These are phyloP conservation scores for Brachionus plicatilis DNA, from an alignment of 1,140 invertebrate genomes.

Conservation along the genomic window DNA sequence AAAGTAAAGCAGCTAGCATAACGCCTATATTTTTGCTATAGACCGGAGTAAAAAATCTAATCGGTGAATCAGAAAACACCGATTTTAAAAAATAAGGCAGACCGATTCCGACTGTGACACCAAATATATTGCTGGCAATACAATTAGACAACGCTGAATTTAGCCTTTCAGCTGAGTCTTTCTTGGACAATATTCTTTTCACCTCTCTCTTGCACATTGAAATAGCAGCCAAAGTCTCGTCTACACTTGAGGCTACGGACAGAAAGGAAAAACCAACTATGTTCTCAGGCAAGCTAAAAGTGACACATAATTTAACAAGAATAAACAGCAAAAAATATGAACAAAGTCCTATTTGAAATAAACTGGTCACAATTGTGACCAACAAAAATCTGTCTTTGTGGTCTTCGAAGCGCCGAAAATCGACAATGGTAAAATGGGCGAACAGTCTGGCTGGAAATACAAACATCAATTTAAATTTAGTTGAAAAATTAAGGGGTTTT, in stretches of 20 bases:
- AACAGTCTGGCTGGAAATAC: slow-evolving; percentile 4
- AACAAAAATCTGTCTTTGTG: not conserved
- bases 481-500: slow-evolving; percentile 15
- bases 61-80: not conserved
- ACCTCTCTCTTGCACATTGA: slow-evolving; percentile 3
- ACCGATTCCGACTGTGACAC: not conserved
- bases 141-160: slow-evolving; percentile 14
- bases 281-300: not conserved
- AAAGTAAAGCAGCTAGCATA: not conserved
- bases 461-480: slow-evolving; percentile 16
- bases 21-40: not conserved
- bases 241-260: not conserved
- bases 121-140: slow-evolving; percentile 10
- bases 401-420: not conserved
- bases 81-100: slow-evolving; percentile 22
- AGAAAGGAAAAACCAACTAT: not conserved
- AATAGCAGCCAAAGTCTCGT: not conserved
- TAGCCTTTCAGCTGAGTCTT: not conserved
- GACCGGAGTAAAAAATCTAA: not conserved
- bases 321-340: slow-evolving; percentile 20
- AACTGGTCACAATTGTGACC: not conserved
- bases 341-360: slow-evolving; percentile 14
- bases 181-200: not conserved
- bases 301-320: not conserved
- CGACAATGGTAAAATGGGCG: slow-evolving; percentile 12